These are phyloP conservation scores for Gorsachius goisagi DNA, from an alignment of 2,113 vertebrate genomes.

Conservation along the genomic window DNA sequence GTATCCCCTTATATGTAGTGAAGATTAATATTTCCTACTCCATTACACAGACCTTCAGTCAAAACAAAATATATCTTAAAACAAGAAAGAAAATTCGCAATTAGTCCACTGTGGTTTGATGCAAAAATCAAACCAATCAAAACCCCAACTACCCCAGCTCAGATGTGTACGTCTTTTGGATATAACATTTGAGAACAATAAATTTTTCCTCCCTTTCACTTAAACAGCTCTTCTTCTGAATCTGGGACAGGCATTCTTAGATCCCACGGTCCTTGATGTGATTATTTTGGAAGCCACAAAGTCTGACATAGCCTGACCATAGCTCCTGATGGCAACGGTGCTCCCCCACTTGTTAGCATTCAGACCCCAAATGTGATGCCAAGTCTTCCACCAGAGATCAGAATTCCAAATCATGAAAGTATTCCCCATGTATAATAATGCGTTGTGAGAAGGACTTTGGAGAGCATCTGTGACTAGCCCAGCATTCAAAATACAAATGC, in stretches of 20 bases:
- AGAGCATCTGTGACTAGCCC: neutral
- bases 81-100: neutral
- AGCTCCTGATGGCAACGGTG: neutral
- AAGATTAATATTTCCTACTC: neutral
- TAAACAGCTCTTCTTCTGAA: neutral
- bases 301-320: neutral
- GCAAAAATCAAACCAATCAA: neutral
- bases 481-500: neutral
- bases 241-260: neutral
- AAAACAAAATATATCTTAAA: neutral
- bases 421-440: neutral
- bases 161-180: accelerated
- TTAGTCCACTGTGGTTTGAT: neutral
- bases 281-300: neutral
- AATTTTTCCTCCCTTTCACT: neutral
- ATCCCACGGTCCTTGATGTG: neutral
- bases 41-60: neutral
- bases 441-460: neutral
- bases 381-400: neutral
- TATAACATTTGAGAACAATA: neutral
- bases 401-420: neutral
- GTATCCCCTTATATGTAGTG: neutral
- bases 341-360: neutral
- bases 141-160: neutral
- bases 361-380: neutral